Conservation (phyloP, 2,797 vertebrate genomes). For the Lepus oiostolus region DNA sequence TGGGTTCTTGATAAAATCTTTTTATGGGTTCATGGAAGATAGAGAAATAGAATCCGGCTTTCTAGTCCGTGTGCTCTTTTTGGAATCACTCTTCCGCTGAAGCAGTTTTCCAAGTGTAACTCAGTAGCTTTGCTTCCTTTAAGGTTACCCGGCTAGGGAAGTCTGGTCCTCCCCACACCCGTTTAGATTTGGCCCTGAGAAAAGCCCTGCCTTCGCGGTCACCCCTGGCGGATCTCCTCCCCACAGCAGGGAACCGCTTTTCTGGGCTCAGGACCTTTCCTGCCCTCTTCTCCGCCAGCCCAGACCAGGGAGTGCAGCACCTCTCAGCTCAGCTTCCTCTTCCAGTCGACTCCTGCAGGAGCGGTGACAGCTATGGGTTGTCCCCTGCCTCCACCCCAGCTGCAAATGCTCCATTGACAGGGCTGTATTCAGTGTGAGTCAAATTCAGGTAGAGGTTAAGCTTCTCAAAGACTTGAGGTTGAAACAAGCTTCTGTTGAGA, state of each 20-base stretch:
- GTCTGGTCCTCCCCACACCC: not conserved
- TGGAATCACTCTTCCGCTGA: not conserved
- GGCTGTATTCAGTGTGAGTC: not conserved
- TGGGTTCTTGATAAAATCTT: not conserved
- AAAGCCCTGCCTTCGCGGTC: not conserved
- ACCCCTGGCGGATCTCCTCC: not conserved
- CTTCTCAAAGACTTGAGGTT: slow-evolving; percentile 48
- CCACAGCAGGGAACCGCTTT: not conserved
- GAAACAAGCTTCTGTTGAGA: not conserved
- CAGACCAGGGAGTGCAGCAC: not conserved
- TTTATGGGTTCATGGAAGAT: not conserved
- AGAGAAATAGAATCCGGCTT: not conserved
- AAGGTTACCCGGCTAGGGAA: not conserved
- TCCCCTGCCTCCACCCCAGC: not conserved
- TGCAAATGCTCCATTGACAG: not conserved
- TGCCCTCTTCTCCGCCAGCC: not conserved
- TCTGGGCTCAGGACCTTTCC: not conserved
- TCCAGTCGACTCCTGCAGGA: slow-evolving; percentile 19
- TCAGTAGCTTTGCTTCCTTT: not conserved
- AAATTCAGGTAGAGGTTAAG: slow-evolving; percentile 32
- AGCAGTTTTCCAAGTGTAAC: not conserved
- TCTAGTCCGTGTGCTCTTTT: not conserved
- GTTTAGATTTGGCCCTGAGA: not conserved
- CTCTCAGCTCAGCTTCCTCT: not conserved
- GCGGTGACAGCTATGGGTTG: not conserved